Evolutionary conservation across 2,113 vertebrate species (phyloP).

Genomic region (Labeo catla): DNA sequence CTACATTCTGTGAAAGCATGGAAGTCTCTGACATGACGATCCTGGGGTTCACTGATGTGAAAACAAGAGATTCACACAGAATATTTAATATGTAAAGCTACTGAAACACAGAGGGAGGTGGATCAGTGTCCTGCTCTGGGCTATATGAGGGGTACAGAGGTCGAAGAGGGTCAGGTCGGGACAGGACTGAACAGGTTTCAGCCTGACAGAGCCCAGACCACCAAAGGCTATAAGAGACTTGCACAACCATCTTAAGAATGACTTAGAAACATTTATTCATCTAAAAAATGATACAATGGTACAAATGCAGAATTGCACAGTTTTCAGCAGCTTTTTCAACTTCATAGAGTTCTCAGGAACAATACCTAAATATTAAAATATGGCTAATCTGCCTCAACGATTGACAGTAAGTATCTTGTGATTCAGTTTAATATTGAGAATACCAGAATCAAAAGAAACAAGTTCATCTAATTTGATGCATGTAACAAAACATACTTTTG

Average conservation of each 20-base stretch:
- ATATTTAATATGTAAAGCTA: not conserved
- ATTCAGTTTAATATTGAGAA: not conserved
- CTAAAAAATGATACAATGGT: too few relatives aligned
- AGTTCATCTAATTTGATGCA: too few relatives aligned
- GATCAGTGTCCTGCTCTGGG: not conserved
- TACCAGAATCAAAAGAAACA: not conserved
- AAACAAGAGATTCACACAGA: not conserved
- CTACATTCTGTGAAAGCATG: too few relatives aligned
- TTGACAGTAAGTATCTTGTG: too few relatives aligned
- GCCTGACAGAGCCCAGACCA: not conserved
- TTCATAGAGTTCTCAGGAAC: not conserved
- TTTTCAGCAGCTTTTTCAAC: not conserved
- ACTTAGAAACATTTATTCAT: not conserved
- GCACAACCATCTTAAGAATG: too few relatives aligned
- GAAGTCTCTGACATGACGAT: too few relatives aligned
- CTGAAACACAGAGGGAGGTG: not conserved
- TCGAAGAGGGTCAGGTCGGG: constrained; percentile 5
- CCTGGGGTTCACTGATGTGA: not conserved
- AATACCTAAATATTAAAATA: not conserved
- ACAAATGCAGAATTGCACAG: not conserved
- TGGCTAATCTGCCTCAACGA: not conserved
- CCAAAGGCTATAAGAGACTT: not conserved
- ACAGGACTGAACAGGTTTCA: constrained; percentile 30
- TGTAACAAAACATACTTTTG: not conserved
- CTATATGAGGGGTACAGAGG: not conserved